These are phyloP conservation scores for Emydura subglobosa DNA, from an alignment of 2,113 vertebrate genomes.

Conservation along the genomic window DNA sequence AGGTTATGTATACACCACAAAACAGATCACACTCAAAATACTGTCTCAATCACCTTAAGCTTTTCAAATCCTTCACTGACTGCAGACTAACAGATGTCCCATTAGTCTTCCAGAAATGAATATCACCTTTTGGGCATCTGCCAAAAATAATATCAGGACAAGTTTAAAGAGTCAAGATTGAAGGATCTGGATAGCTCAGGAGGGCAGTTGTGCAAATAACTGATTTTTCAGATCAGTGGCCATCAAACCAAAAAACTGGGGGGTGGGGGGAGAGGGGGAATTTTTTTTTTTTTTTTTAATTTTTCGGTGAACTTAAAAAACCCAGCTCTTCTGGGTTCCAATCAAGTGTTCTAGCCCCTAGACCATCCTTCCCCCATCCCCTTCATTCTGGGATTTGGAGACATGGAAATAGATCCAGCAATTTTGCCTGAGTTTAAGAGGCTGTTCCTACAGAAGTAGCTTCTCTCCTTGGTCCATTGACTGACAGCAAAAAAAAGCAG, in stretches of 20 bases:
- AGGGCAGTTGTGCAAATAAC: background rate
- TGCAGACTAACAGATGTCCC: background rate
- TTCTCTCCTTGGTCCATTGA: background rate
- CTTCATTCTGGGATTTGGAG: background rate
- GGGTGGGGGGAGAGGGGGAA: background rate
- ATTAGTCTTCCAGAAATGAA: background rate
- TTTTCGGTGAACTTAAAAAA: background rate
- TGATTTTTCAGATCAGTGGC: background rate
- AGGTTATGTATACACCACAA: background rate
- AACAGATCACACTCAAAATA: background rate
- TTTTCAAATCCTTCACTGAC: background rate
- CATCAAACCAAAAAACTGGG: background rate
- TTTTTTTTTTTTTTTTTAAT: background rate
- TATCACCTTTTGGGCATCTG: background rate
- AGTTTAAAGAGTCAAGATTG: background rate
- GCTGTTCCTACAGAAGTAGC: background rate
- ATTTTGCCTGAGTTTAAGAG: fast-evolving
- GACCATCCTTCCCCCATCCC: too few species aligned
- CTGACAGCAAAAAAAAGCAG: background rate
- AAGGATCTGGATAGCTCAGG: background rate
- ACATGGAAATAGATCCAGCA: background rate
- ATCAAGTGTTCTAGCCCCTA: background rate
- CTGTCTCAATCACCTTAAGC: conserved; percentile 9
- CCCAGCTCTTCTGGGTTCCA: background rate
- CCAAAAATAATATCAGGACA: background rate